These are phyloP conservation scores for Xiphias gladius DNA, from an alignment of 2,113 vertebrate genomes.

Conservation along the genomic window DNA sequence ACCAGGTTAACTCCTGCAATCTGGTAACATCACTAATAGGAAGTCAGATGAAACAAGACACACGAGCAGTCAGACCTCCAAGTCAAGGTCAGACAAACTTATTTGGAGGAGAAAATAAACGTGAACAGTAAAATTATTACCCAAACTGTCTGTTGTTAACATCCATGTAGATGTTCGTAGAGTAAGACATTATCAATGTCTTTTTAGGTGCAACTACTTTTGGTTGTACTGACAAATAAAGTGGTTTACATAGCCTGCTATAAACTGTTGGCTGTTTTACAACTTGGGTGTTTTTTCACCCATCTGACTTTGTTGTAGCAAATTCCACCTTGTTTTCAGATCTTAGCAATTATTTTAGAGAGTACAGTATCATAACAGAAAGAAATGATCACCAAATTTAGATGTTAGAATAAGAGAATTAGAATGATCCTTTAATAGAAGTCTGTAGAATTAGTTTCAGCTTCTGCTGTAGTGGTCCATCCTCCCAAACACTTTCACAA, in stretches of 20 bases:
- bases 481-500: background rate
- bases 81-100: too few relatives aligned
- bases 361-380: background rate
- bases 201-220: background rate
- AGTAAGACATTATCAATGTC: too few relatives aligned
- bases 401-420: too few relatives aligned
- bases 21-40: too few relatives aligned
- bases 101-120: background rate
- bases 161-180: background rate
- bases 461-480: background rate
- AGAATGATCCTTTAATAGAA: too few relatives aligned
- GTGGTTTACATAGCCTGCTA: too few relatives aligned
- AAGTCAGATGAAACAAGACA: background rate
- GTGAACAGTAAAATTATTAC: too few relatives aligned
- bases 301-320: background rate
- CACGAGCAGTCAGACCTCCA: background rate
- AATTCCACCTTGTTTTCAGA: conserved; percentile 1
- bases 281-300: background rate
- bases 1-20: too few relatives aligned
- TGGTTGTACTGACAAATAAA: background rate
- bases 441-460: background rate
- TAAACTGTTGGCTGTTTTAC: background rate
- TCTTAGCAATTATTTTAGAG: background rate
- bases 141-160: background rate
- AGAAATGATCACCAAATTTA: background rate